A percentile compares a stretch with the other conserved stretches of the same genome.
Evolutionary conservation across 2,113 vertebrate species (phyloP).

Genomic region (Taurulus bubalis): DNA sequence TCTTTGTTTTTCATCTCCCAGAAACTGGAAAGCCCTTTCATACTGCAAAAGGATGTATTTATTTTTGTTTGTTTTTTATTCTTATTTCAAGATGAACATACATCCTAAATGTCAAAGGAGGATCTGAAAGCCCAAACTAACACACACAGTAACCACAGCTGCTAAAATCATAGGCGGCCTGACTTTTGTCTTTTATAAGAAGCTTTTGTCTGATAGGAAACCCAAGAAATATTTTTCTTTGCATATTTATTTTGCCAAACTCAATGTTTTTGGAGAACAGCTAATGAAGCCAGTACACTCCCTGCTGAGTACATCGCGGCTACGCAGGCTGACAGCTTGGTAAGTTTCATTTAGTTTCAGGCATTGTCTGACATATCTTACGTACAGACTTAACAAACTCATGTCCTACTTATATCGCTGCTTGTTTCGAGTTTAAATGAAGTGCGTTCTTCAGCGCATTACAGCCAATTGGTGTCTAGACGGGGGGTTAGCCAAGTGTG

Average conservation of each 20-base stretch:
- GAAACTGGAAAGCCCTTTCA: not conserved
- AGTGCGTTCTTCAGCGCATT: too few relatives aligned
- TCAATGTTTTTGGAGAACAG: not conserved
- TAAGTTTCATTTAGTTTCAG: too few relatives aligned
- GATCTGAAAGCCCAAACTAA: not conserved
- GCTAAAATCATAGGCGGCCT: not conserved
- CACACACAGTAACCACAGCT: not conserved
- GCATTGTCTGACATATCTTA: too few relatives aligned
- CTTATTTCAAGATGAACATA: not conserved
- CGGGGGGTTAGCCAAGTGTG: not conserved
- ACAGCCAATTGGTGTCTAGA: too few relatives aligned
- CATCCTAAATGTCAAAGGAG: not conserved
- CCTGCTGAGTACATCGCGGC: too few relatives aligned
- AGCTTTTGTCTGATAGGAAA: not conserved
- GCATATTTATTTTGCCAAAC: not conserved
- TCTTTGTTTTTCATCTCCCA: conserved; percentile 46
- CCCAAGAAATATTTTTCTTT: too few relatives aligned
- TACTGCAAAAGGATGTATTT: not conserved
- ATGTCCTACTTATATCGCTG: too few relatives aligned
- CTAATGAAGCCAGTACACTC: too few relatives aligned
- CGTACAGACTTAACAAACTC: too few relatives aligned
- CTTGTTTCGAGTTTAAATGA: too few relatives aligned
- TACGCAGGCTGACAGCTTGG: too few relatives aligned
- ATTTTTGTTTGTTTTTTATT: not conserved
- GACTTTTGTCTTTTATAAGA: not conserved